Evolutionary conservation across 2,113 vertebrate genomes (phyloP).

Genomic region (Erpornis zantholeuca): DNA sequence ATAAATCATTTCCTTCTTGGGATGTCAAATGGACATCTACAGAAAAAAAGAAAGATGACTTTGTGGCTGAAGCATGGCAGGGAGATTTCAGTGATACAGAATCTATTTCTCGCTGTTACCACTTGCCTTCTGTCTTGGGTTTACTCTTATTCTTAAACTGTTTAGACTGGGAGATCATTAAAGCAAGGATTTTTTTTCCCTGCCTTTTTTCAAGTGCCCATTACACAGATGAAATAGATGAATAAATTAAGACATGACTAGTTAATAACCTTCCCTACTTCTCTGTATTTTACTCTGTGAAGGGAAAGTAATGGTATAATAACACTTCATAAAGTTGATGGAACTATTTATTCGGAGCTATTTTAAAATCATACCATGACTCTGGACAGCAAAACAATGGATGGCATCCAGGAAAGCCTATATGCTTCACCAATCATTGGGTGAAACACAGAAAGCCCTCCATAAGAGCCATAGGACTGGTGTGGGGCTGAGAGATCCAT

Average conservation of each 20-base stretch:
- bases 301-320: not conserved
- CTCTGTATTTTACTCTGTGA: not conserved
- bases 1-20: not conserved
- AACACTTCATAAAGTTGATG: not conserved
- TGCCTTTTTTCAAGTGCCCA: not conserved
- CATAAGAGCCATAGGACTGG: not conserved
- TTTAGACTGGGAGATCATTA: not conserved
- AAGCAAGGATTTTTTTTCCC: not conserved
- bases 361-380: not conserved
- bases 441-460: not conserved
- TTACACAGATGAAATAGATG: not conserved
- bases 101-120: not conserved
- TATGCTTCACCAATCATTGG: not conserved
- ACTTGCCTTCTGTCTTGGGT: not conserved
- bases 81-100: not conserved
- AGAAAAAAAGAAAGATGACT: conserved; percentile 22
- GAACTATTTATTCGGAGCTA: not conserved
- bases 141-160: not conserved
- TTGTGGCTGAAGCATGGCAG: not conserved
- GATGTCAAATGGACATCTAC: not conserved
- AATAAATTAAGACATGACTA: not conserved
- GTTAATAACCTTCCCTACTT: not conserved
- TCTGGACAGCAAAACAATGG: not conserved
- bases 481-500: not conserved
- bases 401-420: not conserved